Percentiles rank a stretch among this genome's conserved stretches.
Evolutionary conservation across 2,888 invertebrate genomes (phyloP).

Genomic region (Eucriotettix oculatus): DNA sequence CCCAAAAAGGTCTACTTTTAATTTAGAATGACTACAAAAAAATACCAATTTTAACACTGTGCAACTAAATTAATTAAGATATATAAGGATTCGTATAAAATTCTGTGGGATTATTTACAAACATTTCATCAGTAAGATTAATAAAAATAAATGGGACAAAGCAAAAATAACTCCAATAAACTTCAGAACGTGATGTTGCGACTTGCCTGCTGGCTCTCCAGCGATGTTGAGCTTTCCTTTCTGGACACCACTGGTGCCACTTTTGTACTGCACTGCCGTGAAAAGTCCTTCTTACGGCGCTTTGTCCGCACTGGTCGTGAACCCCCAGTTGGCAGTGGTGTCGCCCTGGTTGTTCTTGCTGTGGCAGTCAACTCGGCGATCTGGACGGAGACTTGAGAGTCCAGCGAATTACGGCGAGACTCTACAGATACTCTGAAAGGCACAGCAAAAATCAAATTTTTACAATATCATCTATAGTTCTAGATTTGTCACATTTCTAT

Average conservation of each 20-base stretch:
- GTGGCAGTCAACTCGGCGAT: conserved; percentile 67
- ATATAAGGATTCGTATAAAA: no score
- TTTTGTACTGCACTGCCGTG: conserved; percentile 23
- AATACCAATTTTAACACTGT: no score
- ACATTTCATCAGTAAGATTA: no score
- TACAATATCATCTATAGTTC: no score
- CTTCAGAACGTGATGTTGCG: conserved; percentile 21
- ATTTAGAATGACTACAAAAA: no score
- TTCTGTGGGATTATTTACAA: no score
- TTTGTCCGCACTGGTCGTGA: conserved; percentile 21
- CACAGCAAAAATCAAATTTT: no score
- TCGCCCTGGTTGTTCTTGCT: conserved; percentile 36
- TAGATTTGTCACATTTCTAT: no score
- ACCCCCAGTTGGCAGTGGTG: conserved; percentile 17
- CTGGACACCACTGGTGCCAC: conserved; percentile 22
- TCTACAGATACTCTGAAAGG: conserved; percentile 55
- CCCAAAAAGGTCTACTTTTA: no score
- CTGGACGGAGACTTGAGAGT: conserved; percentile 73
- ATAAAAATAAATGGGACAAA: no score
- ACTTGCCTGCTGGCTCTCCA: conserved; percentile 53
- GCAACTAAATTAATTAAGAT: no score
- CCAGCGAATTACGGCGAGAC: conserved; percentile 70
- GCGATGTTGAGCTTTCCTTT: conserved; percentile 56
- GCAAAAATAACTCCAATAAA: no score
- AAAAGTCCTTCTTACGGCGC: conserved; percentile 25